Evolutionary conservation across 2,888 invertebrate genomes (phyloP).

Genomic region (Allacma fusca): DNA sequence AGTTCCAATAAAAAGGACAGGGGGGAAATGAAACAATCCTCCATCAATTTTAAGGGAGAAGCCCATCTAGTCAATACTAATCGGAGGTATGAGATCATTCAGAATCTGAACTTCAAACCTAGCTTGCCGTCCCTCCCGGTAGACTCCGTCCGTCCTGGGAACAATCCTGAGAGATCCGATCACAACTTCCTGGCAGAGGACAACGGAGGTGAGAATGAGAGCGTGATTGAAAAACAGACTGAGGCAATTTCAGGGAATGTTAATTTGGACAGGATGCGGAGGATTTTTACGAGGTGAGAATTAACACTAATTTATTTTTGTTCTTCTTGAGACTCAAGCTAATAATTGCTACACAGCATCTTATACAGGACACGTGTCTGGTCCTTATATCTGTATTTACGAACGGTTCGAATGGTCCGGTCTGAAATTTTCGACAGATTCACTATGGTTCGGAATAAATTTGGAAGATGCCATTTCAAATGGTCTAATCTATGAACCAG

Average conservation of each 20-base stretch:
- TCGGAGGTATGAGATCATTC: too few relatives aligned
- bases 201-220: conserved; percentile 11
- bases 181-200: neutral
- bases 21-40: neutral
- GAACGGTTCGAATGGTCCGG: too few relatives aligned
- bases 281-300: conserved; percentile 3
- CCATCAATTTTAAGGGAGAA: conserved; percentile 23
- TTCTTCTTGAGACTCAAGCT: too few relatives aligned
- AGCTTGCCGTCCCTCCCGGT: neutral
- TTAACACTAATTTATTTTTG: too few relatives aligned
- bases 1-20: neutral
- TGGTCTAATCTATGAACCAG: too few relatives aligned
- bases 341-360: too few relatives aligned
- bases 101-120: neutral
- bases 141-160: neutral
- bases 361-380: too few relatives aligned
- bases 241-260: neutral
- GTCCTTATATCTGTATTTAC: too few relatives aligned
- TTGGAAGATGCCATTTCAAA: too few relatives aligned
- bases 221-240: neutral
- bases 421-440: too few relatives aligned
- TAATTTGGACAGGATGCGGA: neutral
- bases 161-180: neutral
- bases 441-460: too few relatives aligned
- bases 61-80: conserved; percentile 14